Evolutionary conservation across 1,140 invertebrate genomes (phyloP), one percentile per base, ranked within the genome.

Genomic region (Drosophila tani): DNA sequence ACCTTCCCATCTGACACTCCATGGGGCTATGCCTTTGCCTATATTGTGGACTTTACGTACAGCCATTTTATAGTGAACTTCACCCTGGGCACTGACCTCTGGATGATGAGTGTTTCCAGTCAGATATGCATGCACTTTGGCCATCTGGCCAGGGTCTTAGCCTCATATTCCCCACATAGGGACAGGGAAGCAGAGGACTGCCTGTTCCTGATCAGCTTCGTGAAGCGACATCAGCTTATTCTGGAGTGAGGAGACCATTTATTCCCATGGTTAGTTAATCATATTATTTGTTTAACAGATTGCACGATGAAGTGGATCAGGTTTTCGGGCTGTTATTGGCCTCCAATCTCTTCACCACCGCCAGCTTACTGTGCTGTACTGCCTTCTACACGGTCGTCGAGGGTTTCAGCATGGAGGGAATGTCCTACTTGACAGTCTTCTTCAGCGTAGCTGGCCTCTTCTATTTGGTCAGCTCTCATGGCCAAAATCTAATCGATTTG

Each of bases 401-500:
- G 45, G 82, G 82, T 3, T n/a, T 84, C 5, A 83, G 58, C 47
- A 17, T 55, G 9, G 77, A 83, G 19, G 76, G 77, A 11, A 41
- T 80, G 2, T 75, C 77, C 17, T 83, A 66, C 35, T 11, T 74
- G 7, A 14, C 74, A 9, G 68, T 83, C 11, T 83, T 80, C 24
- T 32, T 73, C 9, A 74, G 63, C 9, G 2, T 49, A 2, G 45
- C 62, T 1, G 56, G 51, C 2, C 81, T 77, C 15, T 84, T 84
- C 15, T 83, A 74, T 59, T 58, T 77, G 73, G 73, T 84, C 21
- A 68, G 81, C n/a, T 62, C 62, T 11, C 77, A 80, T 55, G 82
- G 81, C 0, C 82, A 85, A 24, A 41, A 55, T 2, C 17, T 84
- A 11, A 81, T 69, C 14, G 77, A 81, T 60, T n/a, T 24, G 29